Conservation (phyloP, 2,888 invertebrate species). For the Meiosimyza decipiens region DNA sequence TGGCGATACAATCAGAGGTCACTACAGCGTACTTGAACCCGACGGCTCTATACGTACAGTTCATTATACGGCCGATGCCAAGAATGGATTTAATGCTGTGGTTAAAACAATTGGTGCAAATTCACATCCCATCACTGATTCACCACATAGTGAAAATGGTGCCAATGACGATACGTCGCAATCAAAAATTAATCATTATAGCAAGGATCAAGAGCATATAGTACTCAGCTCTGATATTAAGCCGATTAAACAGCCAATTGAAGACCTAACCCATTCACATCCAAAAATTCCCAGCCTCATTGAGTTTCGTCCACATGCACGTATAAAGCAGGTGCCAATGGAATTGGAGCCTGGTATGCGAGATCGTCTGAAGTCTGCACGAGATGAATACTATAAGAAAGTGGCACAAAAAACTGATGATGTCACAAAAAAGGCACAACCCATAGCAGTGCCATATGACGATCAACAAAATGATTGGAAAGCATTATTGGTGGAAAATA, state of each 20-base stretch:
- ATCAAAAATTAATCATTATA: conserved; percentile 67
- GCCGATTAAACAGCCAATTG: conserved; percentile 56
- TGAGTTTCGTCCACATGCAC: conserved; percentile 63
- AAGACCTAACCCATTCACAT: conserved; percentile 62
- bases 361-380: conserved; percentile 52
- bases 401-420: conserved; percentile 26
- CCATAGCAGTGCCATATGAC: conserved; percentile 48
- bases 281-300: conserved; percentile 62
- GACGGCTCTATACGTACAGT: conserved; percentile 73
- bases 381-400: conserved; percentile 57
- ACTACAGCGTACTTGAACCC: conserved; percentile 76
- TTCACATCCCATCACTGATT: conserved; percentile 63
- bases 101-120: conserved; percentile 68
- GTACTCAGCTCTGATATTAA: conserved; percentile 65
- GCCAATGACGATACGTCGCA: conserved; percentile 62
- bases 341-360: conserved; percentile 60
- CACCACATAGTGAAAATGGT: conserved; percentile 54
- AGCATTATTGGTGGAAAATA: conserved; percentile 55
- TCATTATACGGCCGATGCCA: conserved; percentile 70
- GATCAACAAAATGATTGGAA: conserved; percentile 58
- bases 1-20: conserved; percentile 69
- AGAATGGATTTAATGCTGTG: conserved; percentile 70
- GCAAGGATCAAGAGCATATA: conserved; percentile 66
- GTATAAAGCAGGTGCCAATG: conserved; percentile 63
- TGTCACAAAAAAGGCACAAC: conserved; percentile 40